Evolutionary conservation across 2,797 vertebrate species (phyloP).

Genomic region (Choloepus didactylus): DNA sequence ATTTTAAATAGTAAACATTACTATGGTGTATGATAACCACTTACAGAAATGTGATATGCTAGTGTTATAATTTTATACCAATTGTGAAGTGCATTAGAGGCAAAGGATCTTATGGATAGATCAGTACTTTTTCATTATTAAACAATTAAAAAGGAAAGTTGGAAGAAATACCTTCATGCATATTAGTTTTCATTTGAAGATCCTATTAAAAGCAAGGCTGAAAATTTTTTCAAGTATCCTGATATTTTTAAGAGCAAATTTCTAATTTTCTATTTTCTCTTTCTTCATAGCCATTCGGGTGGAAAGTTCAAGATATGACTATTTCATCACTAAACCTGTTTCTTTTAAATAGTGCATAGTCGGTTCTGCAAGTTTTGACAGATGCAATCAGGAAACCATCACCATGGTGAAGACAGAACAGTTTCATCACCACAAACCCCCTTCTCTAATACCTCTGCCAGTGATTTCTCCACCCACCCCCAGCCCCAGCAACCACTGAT

Average conservation of each 20-base stretch:
- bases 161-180: background rate
- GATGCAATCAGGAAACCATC: too few relatives aligned
- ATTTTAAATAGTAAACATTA: conserved; percentile 62
- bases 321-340: conserved; percentile 18
- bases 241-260: background rate
- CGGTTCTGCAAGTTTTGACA: too few relatives aligned
- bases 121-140: background rate
- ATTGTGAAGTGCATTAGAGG: background rate
- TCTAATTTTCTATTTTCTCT: background rate
- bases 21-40: background rate
- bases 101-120: conserved; percentile 15
- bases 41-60: background rate
- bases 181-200: background rate
- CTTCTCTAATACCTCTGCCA: too few relatives aligned
- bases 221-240: background rate
- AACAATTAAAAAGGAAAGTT: conserved; percentile 5
- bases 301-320: background rate
- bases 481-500: too few relatives aligned
- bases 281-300: background rate
- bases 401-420: too few relatives aligned
- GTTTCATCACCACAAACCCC: too few relatives aligned
- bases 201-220: background rate
- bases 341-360: background rate
- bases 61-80: background rate
- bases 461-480: too few relatives aligned